Evolutionary conservation across 2,113 vertebrate species (phyloP), one percentile per base, ranked within the genome.

Genomic region (Menura novaehollandiae): DNA sequence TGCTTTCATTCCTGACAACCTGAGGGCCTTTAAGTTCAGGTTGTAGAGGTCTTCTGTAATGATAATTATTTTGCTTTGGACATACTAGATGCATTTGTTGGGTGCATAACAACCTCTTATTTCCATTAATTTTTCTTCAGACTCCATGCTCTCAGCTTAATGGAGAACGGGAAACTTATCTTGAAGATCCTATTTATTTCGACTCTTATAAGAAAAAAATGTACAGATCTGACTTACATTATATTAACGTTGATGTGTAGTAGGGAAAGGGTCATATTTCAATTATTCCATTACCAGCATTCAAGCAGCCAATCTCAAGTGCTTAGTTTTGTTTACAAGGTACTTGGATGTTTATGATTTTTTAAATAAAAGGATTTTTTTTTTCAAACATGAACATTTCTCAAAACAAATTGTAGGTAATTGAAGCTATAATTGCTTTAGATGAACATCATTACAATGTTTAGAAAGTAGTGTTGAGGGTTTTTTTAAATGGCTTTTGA

Each of bases 351-450:
- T 77, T 86, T 84, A 7, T 15, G 9, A 44, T 58, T 80, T 88
- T 67, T 77, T n/a, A 73, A 87, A 71, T 27, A 56, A 88, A 91
- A 83, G 10, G 10, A 68, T 84, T 43, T 68, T 75, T 88, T 89
- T 46, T 89, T 76, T 14, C 35, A 85, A 67, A 51, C 8, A 44
- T 35, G 80, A 71, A 47, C 35, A 46, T 53, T 92, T 94, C 73
- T 91, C 71, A 93, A 47, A 93, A 52, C 35, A 86, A 95, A 95
- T 59, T 91, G 68, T 23, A 35, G 56, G 90, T 96, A 91, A 90
- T 73, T 96, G 75, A 89, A 86, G 58, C 28, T 58, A 76, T 86
- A 95, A 88, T 90, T 94, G 43, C 88, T 94, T 89, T 91, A 85
- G 41, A 82, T 62, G 52, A 91, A 66, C 56, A 68, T 58, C 47